phyloP scores from a whole-genome alignment of 2,113 vertebrate genomes.

The Formicarius rufipectus region DNA sequence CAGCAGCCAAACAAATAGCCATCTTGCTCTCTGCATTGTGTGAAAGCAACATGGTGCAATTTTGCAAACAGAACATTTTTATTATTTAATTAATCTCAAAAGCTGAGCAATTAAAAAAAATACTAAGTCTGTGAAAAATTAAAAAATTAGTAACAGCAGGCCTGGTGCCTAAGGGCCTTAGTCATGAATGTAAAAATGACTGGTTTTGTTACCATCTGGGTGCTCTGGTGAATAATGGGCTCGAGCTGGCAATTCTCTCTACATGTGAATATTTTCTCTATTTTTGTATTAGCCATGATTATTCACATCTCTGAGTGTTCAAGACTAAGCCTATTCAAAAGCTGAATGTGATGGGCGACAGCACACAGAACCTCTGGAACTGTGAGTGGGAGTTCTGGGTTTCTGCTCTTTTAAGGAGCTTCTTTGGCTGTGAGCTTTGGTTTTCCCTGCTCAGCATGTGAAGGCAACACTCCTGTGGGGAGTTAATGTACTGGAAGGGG shows the following conservation, averaged over 20 bases:
- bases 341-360: background rate
- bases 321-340: background rate
- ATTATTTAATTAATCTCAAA: slow-evolving; percentile 64
- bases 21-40: background rate
- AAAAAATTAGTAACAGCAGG: background rate
- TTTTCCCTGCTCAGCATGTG: fast-evolving
- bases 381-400: background rate
- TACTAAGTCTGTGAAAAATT: background rate
- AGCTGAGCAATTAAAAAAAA: slow-evolving; percentile 23
- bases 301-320: background rate
- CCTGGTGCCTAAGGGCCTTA: background rate
- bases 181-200: slow-evolving; percentile 9
- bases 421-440: background rate
- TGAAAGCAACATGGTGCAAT: background rate
- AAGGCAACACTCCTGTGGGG: background rate
- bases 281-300: background rate
- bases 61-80: slow-evolving; percentile 24
- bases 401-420: background rate
- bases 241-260: background rate
- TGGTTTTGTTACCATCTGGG: background rate
- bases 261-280: background rate
- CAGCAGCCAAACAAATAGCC: background rate
- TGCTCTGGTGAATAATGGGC: background rate
- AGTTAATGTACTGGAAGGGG: background rate
- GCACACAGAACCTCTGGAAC: background rate